A percentile compares a stretch with the other conserved stretches of the same genome.
These are phyloP conservation scores for Erinaceus europaeus DNA, from an alignment of 2,113 vertebrate genomes.

Conservation along the genomic window DNA sequence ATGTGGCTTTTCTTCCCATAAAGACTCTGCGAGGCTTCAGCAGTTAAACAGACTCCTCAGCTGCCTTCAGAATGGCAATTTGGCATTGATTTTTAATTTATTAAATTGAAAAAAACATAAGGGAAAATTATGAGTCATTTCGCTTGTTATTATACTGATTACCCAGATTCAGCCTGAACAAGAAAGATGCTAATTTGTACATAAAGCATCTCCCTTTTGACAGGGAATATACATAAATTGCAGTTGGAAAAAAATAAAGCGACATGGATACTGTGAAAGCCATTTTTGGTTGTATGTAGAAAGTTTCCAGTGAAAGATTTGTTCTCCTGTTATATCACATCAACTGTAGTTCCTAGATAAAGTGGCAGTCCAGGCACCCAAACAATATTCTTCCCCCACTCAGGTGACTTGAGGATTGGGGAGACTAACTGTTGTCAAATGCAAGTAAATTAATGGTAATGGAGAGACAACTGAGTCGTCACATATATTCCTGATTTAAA, in stretches of 20 bases:
- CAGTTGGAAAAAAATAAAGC: background rate
- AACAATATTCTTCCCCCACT: background rate
- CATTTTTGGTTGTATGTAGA: background rate
- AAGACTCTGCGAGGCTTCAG: background rate
- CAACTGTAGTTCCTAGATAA: background rate
- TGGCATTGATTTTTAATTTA: constrained; percentile 41
- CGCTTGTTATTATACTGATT: constrained; percentile 40
- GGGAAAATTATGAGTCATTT: constrained; percentile 60
- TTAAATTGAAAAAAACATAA: constrained; percentile 60
- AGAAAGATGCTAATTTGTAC: constrained; percentile 58
- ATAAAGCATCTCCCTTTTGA: constrained; percentile 29
- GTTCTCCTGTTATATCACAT: background rate
- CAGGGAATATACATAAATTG: constrained; percentile 45
- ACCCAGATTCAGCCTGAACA: constrained; percentile 56
- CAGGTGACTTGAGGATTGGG: background rate
- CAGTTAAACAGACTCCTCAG: constrained; percentile 31
- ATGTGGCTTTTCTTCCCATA: constrained; percentile 40
- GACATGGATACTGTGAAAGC: background rate
- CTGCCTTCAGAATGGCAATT: constrained; percentile 30
- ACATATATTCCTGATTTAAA: background rate
- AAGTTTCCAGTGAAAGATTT: constrained; percentile 34
- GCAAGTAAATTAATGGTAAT: background rate
- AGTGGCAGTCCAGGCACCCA: constrained; percentile 37
- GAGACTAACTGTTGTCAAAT: background rate
- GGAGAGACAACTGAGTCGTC: background rate